Conservation (phyloP, 2,113 vertebrate species). For the Pantherophis guttatus region DNA sequence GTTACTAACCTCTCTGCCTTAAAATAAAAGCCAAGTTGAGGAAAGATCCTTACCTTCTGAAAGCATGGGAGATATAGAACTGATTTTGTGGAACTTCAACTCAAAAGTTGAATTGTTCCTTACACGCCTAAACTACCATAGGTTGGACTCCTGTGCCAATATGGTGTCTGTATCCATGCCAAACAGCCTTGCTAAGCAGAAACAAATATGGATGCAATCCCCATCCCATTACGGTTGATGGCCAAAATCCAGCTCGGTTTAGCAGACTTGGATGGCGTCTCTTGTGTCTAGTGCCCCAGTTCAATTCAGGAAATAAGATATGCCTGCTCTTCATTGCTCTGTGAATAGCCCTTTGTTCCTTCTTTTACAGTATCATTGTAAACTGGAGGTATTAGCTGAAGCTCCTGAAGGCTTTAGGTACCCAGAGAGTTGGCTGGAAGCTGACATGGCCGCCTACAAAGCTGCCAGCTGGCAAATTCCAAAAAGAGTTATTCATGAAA, state of each 20-base stretch:
- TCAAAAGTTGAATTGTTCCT: neutral
- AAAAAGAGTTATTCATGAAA: neutral
- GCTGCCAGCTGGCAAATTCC: neutral
- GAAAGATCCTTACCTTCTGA: neutral
- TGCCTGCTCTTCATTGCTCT: neutral
- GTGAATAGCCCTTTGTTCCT: neutral
- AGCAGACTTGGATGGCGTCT: neutral
- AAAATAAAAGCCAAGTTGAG: neutral
- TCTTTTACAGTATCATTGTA: neutral
- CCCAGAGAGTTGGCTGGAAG: neutral
- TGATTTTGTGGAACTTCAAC: neutral
- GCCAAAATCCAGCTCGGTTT: neutral
- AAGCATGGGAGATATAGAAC: rapidly evolving
- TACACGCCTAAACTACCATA: neutral
- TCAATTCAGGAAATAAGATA: neutral
- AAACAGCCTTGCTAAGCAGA: neutral
- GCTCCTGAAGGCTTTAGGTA: neutral
- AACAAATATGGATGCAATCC: neutral
- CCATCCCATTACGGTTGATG: neutral
- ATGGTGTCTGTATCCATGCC: neutral
- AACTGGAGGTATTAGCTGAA: neutral
- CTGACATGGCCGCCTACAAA: neutral
- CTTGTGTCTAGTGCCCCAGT: neutral
- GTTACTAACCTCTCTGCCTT: neutral
- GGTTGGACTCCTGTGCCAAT: neutral